A percentile compares a stretch with the other conserved stretches of the same genome.
Evolutionary conservation across 2,888 invertebrate genomes (phyloP).

Genomic region (Tenthredo scrophulariae): DNA sequence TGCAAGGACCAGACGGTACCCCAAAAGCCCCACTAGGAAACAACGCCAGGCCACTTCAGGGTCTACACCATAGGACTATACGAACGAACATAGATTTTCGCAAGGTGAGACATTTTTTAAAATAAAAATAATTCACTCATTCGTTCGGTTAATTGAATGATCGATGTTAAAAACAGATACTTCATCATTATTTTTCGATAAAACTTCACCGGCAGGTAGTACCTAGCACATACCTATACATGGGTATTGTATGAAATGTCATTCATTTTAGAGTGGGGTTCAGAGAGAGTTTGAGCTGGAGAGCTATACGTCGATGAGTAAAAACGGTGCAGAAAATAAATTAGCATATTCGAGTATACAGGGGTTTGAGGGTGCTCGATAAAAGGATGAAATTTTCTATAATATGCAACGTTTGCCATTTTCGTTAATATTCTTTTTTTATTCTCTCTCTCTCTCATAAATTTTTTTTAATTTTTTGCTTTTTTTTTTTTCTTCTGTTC

Average conservation of each 20-base stretch:
- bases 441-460: not conserved
- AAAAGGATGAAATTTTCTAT: not conserved
- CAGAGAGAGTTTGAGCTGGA: not conserved
- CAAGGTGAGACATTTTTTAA: conserved; percentile 77
- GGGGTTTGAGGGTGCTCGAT: not conserved
- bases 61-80: conserved; percentile 94
- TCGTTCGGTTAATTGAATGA: too few relatives aligned
- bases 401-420: not conserved
- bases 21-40: conserved; percentile 96
- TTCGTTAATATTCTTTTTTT: too few relatives aligned
- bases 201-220: too few relatives aligned
- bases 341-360: conserved; percentile 6
- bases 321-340: not conserved
- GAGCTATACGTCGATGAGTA: not conserved
- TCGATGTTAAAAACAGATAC: too few relatives aligned
- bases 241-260: not conserved
- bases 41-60: conserved; percentile 96
- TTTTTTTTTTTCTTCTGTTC: conserved; percentile 34
- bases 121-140: too few relatives aligned
- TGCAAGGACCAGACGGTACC: conserved; percentile 92
- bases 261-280: not conserved
- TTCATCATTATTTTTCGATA: too few relatives aligned
- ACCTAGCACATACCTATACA: too few relatives aligned
- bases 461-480: not conserved
- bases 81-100: conserved; percentile 98